A percentile compares a stretch with the other conserved stretches of the same genome.
These are phyloP conservation scores for Neotoma lepida DNA, from an alignment of 2,113 vertebrate species.

Conservation along the genomic window DNA sequence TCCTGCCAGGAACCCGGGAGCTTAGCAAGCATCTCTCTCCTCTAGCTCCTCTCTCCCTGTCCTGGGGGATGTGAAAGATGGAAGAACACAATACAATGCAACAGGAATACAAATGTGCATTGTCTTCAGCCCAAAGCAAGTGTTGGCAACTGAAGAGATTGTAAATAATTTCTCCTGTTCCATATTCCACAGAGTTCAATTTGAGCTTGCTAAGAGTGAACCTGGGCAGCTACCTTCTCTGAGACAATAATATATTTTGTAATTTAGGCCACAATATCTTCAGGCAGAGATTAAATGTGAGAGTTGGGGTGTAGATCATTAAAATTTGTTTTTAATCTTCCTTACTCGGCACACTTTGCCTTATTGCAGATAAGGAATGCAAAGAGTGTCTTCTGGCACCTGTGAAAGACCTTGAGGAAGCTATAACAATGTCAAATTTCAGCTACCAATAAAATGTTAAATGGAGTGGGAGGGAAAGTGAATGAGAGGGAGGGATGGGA, in stretches of 20 bases:
- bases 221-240: slow-evolving; percentile 53
- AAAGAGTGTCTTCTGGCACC: slow-evolving; percentile 66
- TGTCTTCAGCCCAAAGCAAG: slow-evolving; percentile 75
- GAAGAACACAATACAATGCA: slow-evolving; percentile 57
- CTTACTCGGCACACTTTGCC: slow-evolving; percentile 63
- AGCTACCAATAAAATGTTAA: slow-evolving; percentile 67
- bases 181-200: slow-evolving; percentile 82
- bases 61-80: slow-evolving; percentile 60
- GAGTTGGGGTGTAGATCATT: slow-evolving; percentile 76
- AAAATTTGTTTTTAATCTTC: slow-evolving; percentile 83
- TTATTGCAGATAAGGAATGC: slow-evolving; percentile 75
- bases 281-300: slow-evolving; percentile 83
- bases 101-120: slow-evolving; percentile 77
- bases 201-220: slow-evolving; percentile 75
- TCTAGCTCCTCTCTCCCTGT: background rate
- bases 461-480: slow-evolving; percentile 43
- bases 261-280: slow-evolving; percentile 83
- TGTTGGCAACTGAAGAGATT: slow-evolving; percentile 38
- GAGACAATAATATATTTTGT: slow-evolving; percentile 80
- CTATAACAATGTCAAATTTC: slow-evolving; percentile 68
- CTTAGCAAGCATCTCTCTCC: slow-evolving; percentile 32
- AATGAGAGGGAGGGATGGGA: background rate
- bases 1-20: slow-evolving; percentile 41
- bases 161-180: slow-evolving; percentile 84
- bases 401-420: slow-evolving; percentile 80